phyloP scores from a whole-genome alignment of 2,113 vertebrate species.

The Melanotaenia duboulayi region DNA sequence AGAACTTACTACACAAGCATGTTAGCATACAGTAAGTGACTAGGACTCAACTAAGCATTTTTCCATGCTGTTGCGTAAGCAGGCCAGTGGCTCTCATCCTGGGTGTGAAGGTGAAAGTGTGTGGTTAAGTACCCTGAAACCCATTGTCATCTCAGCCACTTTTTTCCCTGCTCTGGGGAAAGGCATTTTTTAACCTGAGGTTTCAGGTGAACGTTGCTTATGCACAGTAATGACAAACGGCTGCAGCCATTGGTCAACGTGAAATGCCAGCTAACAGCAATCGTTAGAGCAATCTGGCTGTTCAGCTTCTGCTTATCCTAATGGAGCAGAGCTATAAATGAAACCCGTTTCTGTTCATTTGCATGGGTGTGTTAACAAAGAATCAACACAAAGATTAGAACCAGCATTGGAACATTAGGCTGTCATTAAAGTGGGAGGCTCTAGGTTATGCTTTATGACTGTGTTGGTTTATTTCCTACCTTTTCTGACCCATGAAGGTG shows the following conservation, averaged over 20 bases:
- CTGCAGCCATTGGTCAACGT: neutral
- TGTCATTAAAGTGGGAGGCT: slow-evolving; percentile 2
- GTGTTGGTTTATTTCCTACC: slow-evolving; percentile 69
- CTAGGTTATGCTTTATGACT: neutral
- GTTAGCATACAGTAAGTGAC: no score
- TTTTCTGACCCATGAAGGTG: slow-evolving; percentile 85
- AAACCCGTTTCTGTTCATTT: neutral
- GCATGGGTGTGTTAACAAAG: neutral
- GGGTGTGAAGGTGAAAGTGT: slow-evolving; percentile 57
- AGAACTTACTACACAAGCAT: slow-evolving; percentile 8
- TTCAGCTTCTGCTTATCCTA: neutral
- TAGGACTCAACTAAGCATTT: no score
- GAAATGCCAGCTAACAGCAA: neutral
- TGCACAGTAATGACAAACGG: neutral
- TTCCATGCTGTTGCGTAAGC: slow-evolving; percentile 44
- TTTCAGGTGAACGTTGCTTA: neutral
- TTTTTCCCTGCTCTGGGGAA: slow-evolving; percentile 17
- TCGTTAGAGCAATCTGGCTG: neutral
- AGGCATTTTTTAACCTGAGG: neutral
- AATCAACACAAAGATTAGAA: slow-evolving; percentile 7
- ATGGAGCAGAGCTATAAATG: neutral
- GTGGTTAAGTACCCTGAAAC: slow-evolving; percentile 22
- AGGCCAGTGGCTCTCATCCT: slow-evolving; percentile 24
- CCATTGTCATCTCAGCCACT: neutral
- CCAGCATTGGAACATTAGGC: neutral